Base-by-base conservation (phyloP, 2,888 invertebrate genomes). In the Theodoxus fluviatilis region DNA sequence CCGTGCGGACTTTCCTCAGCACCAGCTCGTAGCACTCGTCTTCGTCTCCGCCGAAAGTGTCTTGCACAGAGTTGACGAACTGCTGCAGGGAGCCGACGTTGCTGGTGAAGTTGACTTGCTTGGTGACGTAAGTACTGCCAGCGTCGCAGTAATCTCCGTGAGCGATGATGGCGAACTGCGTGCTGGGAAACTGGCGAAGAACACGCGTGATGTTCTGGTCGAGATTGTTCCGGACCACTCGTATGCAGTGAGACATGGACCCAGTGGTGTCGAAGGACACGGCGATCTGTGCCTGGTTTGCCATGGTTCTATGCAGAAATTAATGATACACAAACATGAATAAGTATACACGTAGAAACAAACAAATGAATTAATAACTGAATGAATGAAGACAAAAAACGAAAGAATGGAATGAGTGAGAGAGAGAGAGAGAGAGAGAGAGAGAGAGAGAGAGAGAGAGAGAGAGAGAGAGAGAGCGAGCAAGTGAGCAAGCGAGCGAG, bases 1-100 rank as follows among this genome's bases (percentile, higher is more conserved):
- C 70, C n/a, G 76, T 75, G 31, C 81, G 74, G 1, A 80, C 83
- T 72, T 83, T 74, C 43, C 77, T 74, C n/a, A 84, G 77, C 6
- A 83, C 84, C 40, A 84, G 76, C 70, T 84, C 84, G 73, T 84
- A 84, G 67, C 83, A 83, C 66, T 84, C 84, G 57, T 80, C 80
- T 3, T 73, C 69, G 71, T 84, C 83, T 0, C 83, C 81, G 0
- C 83, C 84, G 6, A 81, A 78, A 0, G 83, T 83, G 18, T 71
- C 63, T 18, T 69, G 68, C 1, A 79, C 81, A 47, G 71, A 76
- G n/a, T 78, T 76, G 2, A 79, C 81, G 69, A 84, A 83, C 6
- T 76, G 63, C 43, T 77, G 77, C 67, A 81, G 73, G 28, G 74
- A 66, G 18, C 15, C 55, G 2, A 75, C 75, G 59, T 78, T 74